phyloP scores from a whole-genome alignment of 2,888 invertebrate species.

The Stramonita haemastoma region DNA sequence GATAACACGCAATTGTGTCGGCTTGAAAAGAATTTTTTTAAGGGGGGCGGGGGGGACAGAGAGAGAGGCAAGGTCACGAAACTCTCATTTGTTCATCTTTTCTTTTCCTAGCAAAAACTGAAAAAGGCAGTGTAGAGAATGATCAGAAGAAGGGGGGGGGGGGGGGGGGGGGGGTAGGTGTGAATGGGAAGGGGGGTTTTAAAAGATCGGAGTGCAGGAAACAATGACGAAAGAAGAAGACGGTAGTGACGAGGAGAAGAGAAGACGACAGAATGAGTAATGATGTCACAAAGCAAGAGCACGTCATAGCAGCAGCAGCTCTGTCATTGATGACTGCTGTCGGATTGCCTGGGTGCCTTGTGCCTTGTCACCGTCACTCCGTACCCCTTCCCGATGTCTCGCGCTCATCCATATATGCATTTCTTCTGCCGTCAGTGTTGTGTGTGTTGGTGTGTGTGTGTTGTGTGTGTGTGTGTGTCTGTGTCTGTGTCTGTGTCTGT shows the following conservation, averaged over 20 bases:
- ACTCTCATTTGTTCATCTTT: too few relatives aligned
- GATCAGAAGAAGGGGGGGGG: not conserved
- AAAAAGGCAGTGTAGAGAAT: not conserved
- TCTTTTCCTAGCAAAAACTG: too few relatives aligned
- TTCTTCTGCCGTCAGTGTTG: too few relatives aligned
- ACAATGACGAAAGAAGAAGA: not conserved
- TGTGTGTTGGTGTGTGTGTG: too few relatives aligned
- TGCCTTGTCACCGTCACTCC: not conserved
- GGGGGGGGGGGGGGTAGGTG: not conserved
- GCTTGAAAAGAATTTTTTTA: too few relatives aligned
- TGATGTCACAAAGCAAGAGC: not conserved
- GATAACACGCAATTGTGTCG: too few relatives aligned
- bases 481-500: too few relatives aligned
- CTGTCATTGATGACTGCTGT: not conserved
- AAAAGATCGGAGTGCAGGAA: not conserved
- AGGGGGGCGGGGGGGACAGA: too few relatives aligned
- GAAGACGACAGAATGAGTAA: not conserved
- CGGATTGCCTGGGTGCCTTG: not conserved
- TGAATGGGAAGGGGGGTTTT: not conserved
- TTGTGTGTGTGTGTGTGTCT: too few relatives aligned
- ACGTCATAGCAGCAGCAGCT: not conserved
- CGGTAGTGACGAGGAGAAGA: slow-evolving; percentile 1
- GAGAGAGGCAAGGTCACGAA: too few relatives aligned
- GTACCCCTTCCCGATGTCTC: not conserved
- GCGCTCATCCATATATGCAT: too few relatives aligned